A percentile compares a stretch with the other conserved stretches of the same genome.
phyloP scores from a whole-genome alignment of 2,113 vertebrate species.

The Uropsilus gracilis region DNA sequence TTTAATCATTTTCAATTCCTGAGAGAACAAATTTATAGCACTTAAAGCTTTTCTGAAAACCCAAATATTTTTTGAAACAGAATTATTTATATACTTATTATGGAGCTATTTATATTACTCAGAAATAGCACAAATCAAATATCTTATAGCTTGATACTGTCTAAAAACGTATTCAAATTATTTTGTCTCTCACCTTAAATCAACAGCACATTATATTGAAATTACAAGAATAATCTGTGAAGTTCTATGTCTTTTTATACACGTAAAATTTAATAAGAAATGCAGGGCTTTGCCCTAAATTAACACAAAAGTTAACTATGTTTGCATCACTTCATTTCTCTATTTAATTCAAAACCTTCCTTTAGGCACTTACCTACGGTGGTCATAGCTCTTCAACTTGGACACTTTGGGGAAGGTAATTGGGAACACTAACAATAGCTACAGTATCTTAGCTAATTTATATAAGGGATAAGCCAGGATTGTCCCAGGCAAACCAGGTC shows the following conservation, averaged over 20 bases:
- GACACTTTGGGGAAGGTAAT: neutral
- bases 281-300: neutral
- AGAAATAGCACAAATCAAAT: neutral
- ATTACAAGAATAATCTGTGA: neutral
- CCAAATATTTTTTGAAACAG: neutral
- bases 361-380: neutral
- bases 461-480: neutral
- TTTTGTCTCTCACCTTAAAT: neutral
- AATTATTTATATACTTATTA: neutral
- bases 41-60: neutral
- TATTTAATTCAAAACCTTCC: neutral
- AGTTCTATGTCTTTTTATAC: neutral
- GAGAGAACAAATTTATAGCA: neutral
- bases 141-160: neutral
- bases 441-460: neutral
- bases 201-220: neutral
- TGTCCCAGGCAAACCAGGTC: neutral
- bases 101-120: neutral
- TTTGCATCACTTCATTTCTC: neutral
- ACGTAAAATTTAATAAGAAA: neutral
- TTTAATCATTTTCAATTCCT: constrained; percentile 2
- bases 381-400: neutral
- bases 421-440: neutral
- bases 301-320: no score
- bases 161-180: neutral